Evolutionary conservation across 2,797 vertebrate genomes (phyloP), one percentile per base, ranked within the genome.

Genomic region (Cryptoprocta ferox): DNA sequence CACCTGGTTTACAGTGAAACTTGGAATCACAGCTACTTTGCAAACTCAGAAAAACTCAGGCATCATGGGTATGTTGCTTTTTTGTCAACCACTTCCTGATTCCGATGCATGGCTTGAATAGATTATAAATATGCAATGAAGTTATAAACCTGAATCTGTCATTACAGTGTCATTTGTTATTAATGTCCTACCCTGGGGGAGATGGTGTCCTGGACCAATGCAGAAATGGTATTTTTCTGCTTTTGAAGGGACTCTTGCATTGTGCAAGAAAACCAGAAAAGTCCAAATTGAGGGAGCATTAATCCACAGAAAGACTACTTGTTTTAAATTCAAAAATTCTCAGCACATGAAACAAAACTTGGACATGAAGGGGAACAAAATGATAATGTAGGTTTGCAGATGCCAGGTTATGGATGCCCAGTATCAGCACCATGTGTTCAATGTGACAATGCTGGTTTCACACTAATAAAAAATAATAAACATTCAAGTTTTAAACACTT

Each of bases 221-320:
- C 5, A 35, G 65, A 95, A 91, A 89, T 15, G 10, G 42, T 28
- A 61, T 48, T 35, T 37, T 66, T 80, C 70, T 76, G n/a, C 53
- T 94, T 93, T 75, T 86, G 26, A 94, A 96, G 96, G 73, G 48
- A 83, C 1, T 73, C 63, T 92, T 63, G 61, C 18, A 18, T 50
- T 92, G 32, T 89, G 5, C 10, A 91, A 89, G 39, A 66, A 95
- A 96, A 95, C 93, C 32, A 84, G 4, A 89, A 89, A 89, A 73
- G 7, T 89, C n/a, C 10, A 80, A 91, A 68, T 19, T 42, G 70
- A 75, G 15, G 32, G 39, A 84, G 18, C 61, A 28, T 89, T 93
- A 80, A 89, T 81, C 8, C 35, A 94, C 4, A 88, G 35, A 78
- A 89, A 88, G 26, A 78, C 21, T 50, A 37, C 9, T 66, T 9